Conservation (phyloP, 2,113 vertebrate species). For the Dryoscopus gambensis region DNA sequence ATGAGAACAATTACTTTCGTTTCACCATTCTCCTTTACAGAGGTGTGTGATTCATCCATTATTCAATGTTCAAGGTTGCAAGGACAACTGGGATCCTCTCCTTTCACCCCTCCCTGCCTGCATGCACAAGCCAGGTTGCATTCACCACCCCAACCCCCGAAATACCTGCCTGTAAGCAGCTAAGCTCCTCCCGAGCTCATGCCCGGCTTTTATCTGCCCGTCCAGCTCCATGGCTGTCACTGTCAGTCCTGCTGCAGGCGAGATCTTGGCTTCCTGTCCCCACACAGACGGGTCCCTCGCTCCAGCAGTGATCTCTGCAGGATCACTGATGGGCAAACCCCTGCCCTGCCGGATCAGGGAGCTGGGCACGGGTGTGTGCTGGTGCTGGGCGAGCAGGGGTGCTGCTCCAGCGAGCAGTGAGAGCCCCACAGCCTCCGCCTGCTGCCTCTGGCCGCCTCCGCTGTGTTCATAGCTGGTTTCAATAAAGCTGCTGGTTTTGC, state of each 20-base stretch:
- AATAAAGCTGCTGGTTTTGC: slow-evolving; percentile 33
- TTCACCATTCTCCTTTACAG: neutral
- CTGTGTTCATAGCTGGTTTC: neutral
- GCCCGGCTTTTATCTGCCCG: neutral
- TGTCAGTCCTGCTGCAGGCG: neutral
- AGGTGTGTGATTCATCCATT: slow-evolving; percentile 14
- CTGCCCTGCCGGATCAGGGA: accelerated
- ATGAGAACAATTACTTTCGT: neutral
- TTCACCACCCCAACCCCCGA: too few species aligned
- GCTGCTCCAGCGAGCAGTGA: neutral
- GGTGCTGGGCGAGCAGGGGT: neutral
- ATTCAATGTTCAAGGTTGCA: neutral
- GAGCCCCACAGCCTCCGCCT: neutral
- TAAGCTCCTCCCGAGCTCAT: neutral
- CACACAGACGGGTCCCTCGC: neutral
- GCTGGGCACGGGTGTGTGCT: accelerated
- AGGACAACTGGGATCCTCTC: neutral
- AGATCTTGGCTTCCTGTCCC: neutral
- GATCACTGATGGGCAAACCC: neutral
- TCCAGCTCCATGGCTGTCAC: neutral
- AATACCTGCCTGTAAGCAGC: neutral
- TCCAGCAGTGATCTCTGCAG: neutral
- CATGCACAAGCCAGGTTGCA: neutral
- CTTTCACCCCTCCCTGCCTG: neutral
- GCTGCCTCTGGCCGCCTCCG: neutral